A percentile compares a stretch with the other conserved stretches of the same genome.
Conservation (phyloP, 1,140 invertebrate genomes). For the Sesamia nonagrioides region DNA sequence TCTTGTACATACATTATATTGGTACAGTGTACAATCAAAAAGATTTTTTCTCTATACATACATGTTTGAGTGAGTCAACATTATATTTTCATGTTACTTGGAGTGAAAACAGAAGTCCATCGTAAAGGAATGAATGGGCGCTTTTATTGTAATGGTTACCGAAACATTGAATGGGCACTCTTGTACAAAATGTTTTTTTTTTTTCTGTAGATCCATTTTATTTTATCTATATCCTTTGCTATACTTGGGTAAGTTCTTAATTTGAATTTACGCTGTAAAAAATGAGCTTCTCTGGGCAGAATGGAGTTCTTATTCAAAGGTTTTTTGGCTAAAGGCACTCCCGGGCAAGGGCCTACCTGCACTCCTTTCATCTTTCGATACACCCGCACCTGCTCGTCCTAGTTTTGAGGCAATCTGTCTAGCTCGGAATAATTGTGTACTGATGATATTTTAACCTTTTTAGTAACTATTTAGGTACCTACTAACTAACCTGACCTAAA, state of each 20-base stretch:
- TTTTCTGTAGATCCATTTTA: neutral
- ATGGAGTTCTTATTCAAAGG: neutral
- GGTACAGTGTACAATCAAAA: neutral
- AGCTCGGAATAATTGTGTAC: too few species aligned
- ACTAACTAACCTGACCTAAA: neutral
- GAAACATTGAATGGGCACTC: slow-evolving; percentile 23
- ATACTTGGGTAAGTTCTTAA: neutral
- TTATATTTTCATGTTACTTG: slow-evolving; percentile 28
- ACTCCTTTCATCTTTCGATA: too few species aligned
- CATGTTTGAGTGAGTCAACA: neutral
- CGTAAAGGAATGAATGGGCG: slow-evolving; percentile 27
- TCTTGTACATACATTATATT: neutral
- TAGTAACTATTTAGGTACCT: too few species aligned
- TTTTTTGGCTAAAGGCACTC: too few species aligned
- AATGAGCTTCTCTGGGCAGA: neutral
- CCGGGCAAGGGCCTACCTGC: too few species aligned
- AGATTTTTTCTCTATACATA: slow-evolving; percentile 3
- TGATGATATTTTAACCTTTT: too few species aligned
- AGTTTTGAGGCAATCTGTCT: too few species aligned
- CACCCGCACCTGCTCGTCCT: too few species aligned
- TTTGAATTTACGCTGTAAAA: too few species aligned
- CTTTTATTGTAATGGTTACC: slow-evolving; percentile 38
- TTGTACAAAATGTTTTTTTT: neutral
- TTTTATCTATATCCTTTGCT: neutral
- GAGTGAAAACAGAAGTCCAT: slow-evolving; percentile 31